These are phyloP conservation scores for Drosophila fuyamai DNA, from an alignment of 1,140 invertebrate genomes.

Conservation along the genomic window DNA sequence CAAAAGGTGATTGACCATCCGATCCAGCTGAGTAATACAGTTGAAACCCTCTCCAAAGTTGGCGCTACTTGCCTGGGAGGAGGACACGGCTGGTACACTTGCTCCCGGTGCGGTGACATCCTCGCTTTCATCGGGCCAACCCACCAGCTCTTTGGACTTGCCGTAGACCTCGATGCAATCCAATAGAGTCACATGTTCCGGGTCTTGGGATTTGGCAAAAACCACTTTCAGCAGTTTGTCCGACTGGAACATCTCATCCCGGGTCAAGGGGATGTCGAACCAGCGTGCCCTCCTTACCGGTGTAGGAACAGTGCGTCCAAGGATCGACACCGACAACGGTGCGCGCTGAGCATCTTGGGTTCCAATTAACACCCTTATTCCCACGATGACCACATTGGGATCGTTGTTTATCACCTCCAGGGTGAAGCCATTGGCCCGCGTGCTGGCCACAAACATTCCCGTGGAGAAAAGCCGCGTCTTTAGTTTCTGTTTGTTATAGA, in stretches of 20 bases:
- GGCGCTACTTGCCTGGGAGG: slow-evolving; percentile 21
- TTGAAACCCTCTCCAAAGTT: slow-evolving; percentile 78
- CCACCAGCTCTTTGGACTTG: slow-evolving; percentile 97
- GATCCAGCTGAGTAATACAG: slow-evolving; percentile 84
- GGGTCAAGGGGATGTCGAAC: slow-evolving; percentile 97
- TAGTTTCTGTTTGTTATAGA: slow-evolving; percentile 97
- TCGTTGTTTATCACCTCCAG: slow-evolving; percentile 96
- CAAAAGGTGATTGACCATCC: slow-evolving; percentile 90
- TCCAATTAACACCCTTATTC: slow-evolving; percentile 93
- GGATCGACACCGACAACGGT: slow-evolving; percentile 89
- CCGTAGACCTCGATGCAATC: slow-evolving; percentile 97
- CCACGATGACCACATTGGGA: slow-evolving; percentile 93
- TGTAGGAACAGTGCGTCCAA: slow-evolving; percentile 93
- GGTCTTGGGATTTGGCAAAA: slow-evolving; percentile 96
- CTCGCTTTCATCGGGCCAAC: slow-evolving; percentile 98
- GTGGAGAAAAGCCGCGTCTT: slow-evolving; percentile 96
- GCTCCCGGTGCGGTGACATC: slow-evolving; percentile 87
- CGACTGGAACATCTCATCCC: slow-evolving; percentile 96
- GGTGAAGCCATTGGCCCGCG: slow-evolving; percentile 94
- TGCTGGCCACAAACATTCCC: slow-evolving; percentile 95
- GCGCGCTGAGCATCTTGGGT: slow-evolving; percentile 93
- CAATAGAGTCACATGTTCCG: slow-evolving; percentile 95
- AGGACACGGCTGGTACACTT: slow-evolving; percentile 16
- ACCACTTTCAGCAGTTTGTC: slow-evolving; percentile 96
- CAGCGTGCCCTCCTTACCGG: slow-evolving; percentile 92